Evolutionary conservation across 2,113 vertebrate genomes (phyloP), one percentile per base, ranked within the genome.

Genomic region (Planiliza haematocheilus): DNA sequence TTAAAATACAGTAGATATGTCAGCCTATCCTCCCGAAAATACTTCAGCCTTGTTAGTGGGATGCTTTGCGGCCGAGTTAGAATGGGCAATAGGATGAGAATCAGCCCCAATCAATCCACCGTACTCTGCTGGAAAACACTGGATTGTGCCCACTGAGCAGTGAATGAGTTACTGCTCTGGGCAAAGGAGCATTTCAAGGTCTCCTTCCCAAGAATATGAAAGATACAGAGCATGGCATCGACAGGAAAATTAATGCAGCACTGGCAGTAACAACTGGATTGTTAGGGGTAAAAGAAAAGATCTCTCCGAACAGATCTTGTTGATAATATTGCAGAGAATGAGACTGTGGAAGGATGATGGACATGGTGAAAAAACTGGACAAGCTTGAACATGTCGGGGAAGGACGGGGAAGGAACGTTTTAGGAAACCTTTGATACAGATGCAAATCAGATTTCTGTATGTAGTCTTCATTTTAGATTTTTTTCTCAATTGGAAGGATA

Each of bases 231-330:
- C 12, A 13, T 48, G 41, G 67, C 16, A 49, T 43, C 17, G 38
- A 51, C 45, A 63, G n/a, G 34, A 43, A 10, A 16, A 83, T 56
- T 16, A 4, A 60, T 36, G 43, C 6, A 7, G 30, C 65, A 75
- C 51, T 61, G 49, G 41, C 51, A 70, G 24, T 30, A 12, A 63
- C 42, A 12, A 66, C 48, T 39, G 30, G 43, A 51, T 71, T 30
- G 24, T 30, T 30, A 5, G 2, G 24, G 24, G 24, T 30, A 30
- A 30, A 30, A 30, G 24, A 30, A 30, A 30, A 30, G 5, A 30
- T 30, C 24, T 30, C 24, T 30, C 24, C 5, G 24, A 30, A 5
- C 24, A 3, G 24, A 30, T 2, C 24, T 30, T 3, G 6, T 48
- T 17, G 38, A 16, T 21, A 45, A 17, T 49, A 45, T 43, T 70